A percentile compares a stretch with the other conserved stretches of the same genome.
phyloP scores from a whole-genome alignment of 2,888 invertebrate species.

The Actias luna region DNA sequence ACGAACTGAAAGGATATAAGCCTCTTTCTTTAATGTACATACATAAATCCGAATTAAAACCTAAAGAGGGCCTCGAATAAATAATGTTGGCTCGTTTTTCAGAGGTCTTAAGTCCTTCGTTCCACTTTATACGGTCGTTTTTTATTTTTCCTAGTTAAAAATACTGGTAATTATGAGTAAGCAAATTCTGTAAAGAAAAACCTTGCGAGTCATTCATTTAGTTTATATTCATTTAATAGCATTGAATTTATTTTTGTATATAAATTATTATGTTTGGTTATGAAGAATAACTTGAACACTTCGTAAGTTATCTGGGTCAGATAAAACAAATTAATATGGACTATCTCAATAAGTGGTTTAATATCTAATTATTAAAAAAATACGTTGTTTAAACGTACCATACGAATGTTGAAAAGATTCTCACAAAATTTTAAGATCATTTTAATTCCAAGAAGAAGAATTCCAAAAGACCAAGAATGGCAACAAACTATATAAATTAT shows the following conservation, averaged over 20 bases:
- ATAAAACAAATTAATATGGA: no score
- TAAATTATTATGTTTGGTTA: no score
- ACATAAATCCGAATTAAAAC: conserved; percentile 79
- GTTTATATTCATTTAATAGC: neutral
- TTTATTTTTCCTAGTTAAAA: conserved; percentile 66
- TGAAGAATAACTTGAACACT: no score
- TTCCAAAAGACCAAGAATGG: no score
- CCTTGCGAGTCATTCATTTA: conserved; percentile 1
- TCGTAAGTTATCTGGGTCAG: no score
- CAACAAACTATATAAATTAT: no score
- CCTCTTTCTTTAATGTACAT: conserved; percentile 70
- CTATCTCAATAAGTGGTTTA: no score
- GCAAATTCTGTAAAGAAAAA: conserved; percentile 45
- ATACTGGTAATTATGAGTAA: conserved; percentile 71
- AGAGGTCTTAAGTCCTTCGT: conserved; percentile 70
- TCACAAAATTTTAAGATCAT: no score
- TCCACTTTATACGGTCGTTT: conserved; percentile 63
- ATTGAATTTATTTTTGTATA: neutral
- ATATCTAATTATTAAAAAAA: no score
- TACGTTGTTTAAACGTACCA: no score
- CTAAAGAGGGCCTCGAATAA: conserved; percentile 68
- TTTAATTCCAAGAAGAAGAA: no score
- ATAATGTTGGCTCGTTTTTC: conserved; percentile 74
- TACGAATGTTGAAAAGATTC: no score
- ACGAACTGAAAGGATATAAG: conserved; percentile 51